These are phyloP conservation scores for Beroe forskalii DNA, from an alignment of 37 sponge, comb jelly and placozoan species.

Conservation along the genomic window DNA sequence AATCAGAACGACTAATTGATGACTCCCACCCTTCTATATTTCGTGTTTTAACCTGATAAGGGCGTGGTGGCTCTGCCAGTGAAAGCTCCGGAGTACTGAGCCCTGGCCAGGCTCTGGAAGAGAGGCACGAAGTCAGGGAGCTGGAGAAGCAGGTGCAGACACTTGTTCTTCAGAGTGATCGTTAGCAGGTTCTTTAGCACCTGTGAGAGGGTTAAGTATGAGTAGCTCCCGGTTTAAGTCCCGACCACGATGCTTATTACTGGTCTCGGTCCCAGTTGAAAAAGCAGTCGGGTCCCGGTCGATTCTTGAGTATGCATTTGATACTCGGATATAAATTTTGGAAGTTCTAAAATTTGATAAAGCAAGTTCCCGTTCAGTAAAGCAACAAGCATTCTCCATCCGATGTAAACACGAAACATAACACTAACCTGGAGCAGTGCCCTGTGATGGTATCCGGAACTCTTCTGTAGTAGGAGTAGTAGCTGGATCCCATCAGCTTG, in stretches of 20 bases:
- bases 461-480: constrained; percentile 8
- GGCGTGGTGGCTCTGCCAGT: constrained; percentile 7
- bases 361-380: too few species aligned
- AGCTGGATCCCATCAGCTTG: constrained; percentile 51
- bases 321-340: too few species aligned
- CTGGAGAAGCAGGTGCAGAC: constrained; percentile 26
- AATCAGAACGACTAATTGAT: too few species aligned
- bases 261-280: too few species aligned
- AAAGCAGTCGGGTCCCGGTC: too few species aligned
- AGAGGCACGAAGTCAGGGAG: constrained; percentile 55
- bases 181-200: constrained; percentile 9
- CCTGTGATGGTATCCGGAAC: neutral
- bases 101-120: constrained; percentile 1
- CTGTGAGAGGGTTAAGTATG: neutral
- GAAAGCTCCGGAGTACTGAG: constrained; percentile 29
- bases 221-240: too few species aligned
- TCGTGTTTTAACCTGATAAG: constrained; percentile 10
- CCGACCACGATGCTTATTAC: too few species aligned
- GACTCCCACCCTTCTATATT: too few species aligned
- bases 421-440: constrained; percentile 47
- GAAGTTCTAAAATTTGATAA: too few species aligned
- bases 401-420: too few species aligned
- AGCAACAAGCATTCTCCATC: too few species aligned
- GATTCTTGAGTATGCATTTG: too few species aligned
- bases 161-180: constrained; percentile 7